Evolutionary conservation across 2,797 vertebrate genomes (phyloP).

Genomic region (Acropternis orthonyx): DNA sequence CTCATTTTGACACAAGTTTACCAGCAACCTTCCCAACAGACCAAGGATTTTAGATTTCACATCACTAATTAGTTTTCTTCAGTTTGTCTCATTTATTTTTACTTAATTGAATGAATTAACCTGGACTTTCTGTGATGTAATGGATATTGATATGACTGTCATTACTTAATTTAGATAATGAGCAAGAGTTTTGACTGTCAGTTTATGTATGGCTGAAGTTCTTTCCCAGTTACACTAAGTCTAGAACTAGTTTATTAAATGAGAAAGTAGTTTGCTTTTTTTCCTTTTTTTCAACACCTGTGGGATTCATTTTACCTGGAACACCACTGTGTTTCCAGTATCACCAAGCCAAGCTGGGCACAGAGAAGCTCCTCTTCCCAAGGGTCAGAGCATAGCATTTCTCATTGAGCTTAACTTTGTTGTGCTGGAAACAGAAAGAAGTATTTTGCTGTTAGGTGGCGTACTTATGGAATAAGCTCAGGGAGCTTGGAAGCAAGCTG

Average conservation of each 20-base stretch:
- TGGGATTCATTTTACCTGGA: neutral
- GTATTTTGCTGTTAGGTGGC: neutral
- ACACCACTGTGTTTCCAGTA: fast-evolving
- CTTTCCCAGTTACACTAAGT: neutral
- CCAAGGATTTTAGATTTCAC: neutral
- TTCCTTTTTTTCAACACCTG: neutral
- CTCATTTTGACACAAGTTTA: neutral
- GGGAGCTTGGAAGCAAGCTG: neutral
- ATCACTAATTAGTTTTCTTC: neutral
- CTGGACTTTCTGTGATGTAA: neutral
- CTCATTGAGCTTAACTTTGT: neutral
- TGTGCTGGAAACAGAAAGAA: neutral
- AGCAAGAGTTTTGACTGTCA: neutral
- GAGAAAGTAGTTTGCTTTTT: neutral
- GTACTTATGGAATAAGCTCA: neutral
- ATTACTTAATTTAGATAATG: neutral
- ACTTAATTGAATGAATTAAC: neutral
- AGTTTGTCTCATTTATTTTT: neutral
- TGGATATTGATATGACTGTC: neutral
- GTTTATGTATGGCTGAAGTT: neutral
- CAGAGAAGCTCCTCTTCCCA: neutral
- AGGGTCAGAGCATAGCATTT: neutral
- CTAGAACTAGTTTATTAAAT: neutral
- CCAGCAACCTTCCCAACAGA: neutral
- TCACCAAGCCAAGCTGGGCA: fast-evolving